Evolutionary conservation across 2,888 invertebrate genomes (phyloP).

Genomic region (Acleris emargana): DNA sequence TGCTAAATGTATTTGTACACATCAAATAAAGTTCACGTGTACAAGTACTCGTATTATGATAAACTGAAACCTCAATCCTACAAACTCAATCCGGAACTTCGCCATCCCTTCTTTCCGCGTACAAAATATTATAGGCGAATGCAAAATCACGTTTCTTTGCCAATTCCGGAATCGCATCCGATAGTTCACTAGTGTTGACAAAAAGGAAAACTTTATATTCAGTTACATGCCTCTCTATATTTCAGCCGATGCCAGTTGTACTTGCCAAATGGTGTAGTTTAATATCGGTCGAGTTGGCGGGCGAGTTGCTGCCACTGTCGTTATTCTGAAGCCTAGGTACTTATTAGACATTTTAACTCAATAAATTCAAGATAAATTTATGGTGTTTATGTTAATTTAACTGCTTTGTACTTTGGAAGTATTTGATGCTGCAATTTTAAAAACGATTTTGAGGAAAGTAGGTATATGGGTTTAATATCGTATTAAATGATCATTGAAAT

Average conservation of each 20-base stretch:
- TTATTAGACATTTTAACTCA: neutral
- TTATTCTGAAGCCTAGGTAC: slow-evolving; percentile 7
- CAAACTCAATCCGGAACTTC: slow-evolving; percentile 59
- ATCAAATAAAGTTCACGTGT: slow-evolving; percentile 50
- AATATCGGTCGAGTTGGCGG: slow-evolving; percentile 67
- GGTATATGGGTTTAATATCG: no score
- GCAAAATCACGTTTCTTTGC: slow-evolving; percentile 60
- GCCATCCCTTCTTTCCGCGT: slow-evolving; percentile 48
- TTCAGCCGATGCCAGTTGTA: slow-evolving; percentile 53
- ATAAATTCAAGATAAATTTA: no score
- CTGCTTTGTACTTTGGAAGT: no score
- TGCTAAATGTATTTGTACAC: slow-evolving; percentile 24
- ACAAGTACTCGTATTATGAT: slow-evolving; percentile 44
- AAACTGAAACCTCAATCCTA: slow-evolving; percentile 47
- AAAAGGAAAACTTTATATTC: slow-evolving; percentile 58
- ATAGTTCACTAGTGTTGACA: slow-evolving; percentile 55
- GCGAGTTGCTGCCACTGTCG: slow-evolving; percentile 55
- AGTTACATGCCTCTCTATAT: slow-evolving; percentile 54
- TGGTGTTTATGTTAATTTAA: no score
- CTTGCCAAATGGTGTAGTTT: slow-evolving; percentile 77
- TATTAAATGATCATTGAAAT: no score
- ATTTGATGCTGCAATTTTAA: no score
- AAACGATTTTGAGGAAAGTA: no score
- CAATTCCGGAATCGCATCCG: slow-evolving; percentile 52
- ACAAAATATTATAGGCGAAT: slow-evolving; percentile 58